Percentiles rank a stretch among this genome's conserved stretches.
These are phyloP conservation scores for Archilochus colubris DNA, from an alignment of 2,113 vertebrate genomes.

Conservation along the genomic window DNA sequence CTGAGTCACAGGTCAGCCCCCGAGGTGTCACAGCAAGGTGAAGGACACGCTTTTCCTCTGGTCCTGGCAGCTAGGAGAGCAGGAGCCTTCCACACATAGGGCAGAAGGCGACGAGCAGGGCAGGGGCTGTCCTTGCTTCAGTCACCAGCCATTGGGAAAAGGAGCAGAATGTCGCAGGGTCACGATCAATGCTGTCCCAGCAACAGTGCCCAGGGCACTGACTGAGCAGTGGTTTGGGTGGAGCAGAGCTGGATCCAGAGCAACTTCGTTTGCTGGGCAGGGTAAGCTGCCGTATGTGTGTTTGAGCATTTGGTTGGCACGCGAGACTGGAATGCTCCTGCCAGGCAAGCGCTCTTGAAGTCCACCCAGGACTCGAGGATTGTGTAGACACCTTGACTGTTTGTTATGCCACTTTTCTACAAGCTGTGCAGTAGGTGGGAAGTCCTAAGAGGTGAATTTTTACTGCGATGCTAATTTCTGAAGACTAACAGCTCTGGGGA, in stretches of 20 bases:
- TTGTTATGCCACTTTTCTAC: background rate
- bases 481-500: background rate
- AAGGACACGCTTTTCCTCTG: background rate
- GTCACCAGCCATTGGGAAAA: background rate
- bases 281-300: accelerated
- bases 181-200: accelerated
- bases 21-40: background rate
- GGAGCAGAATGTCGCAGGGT: accelerated
- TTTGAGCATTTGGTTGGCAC: background rate
- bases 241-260: background rate
- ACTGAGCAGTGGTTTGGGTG: background rate
- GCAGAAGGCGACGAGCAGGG: background rate
- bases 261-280: background rate
- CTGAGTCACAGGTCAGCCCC: background rate
- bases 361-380: background rate
- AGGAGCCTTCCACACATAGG: background rate
- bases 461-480: background rate
- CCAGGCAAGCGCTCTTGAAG: too few species aligned
- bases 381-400: too few species aligned
- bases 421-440: background rate
- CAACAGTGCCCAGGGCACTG: background rate
- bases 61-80: accelerated
- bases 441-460: background rate
- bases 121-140: background rate
- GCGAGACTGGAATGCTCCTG: too few species aligned